Evolutionary conservation across 2,888 invertebrate species (phyloP).

Genomic region (Deroplatys truncata): DNA sequence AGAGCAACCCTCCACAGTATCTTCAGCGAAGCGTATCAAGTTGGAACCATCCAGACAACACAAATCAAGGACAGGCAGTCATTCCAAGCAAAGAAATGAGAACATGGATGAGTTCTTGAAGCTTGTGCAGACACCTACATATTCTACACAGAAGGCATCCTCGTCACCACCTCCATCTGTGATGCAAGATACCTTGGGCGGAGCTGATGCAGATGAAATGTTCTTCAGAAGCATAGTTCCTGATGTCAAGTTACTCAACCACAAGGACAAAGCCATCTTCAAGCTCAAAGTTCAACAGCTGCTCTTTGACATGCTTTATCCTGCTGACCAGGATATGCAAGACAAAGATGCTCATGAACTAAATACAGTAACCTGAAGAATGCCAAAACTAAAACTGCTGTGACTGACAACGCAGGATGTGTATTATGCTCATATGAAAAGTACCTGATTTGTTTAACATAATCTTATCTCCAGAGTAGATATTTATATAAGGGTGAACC

Average conservation of each 20-base stretch:
- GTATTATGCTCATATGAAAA: too few species aligned
- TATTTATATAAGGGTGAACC: too few species aligned
- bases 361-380: neutral
- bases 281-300: slow-evolving; percentile 1
- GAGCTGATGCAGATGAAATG: slow-evolving; percentile 6
- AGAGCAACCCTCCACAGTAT: neutral
- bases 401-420: too few species aligned
- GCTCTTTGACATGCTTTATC: neutral
- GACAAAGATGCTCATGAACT: neutral
- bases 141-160: neutral
- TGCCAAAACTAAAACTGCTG: too few species aligned
- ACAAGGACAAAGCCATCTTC: neutral
- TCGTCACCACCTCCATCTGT: neutral
- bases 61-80: neutral
- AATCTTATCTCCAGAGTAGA: too few species aligned
- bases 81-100: neutral
- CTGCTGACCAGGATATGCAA: neutral
- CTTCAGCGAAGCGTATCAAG: neutral
- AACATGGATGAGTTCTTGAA: neutral
- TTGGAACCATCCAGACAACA: neutral
- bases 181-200: neutral
- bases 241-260: slow-evolving; percentile 2
- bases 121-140: neutral
- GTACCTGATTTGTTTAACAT: too few species aligned
- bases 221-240: slow-evolving; percentile 4